Base-by-base conservation (phyloP, 2,888 invertebrate species). In the Galeopsomyia nigrocyanea region DNA sequence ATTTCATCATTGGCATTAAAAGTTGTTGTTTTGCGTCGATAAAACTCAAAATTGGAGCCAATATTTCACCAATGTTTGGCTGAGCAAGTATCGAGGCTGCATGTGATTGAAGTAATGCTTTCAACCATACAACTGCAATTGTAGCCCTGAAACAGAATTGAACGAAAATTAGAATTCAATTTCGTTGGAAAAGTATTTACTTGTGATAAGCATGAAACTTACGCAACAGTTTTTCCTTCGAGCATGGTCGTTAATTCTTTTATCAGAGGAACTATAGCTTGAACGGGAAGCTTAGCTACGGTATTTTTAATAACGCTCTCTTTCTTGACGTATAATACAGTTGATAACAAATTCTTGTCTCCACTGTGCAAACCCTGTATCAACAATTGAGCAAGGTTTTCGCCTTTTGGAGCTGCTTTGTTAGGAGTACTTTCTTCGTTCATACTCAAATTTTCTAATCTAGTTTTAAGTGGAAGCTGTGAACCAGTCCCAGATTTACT, bases 291-390 rank as follows among this genome's bases (percentile, higher is more conserved):
- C 66, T 91, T 90, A 68, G 90, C 88, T 19, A 96, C 88, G 0
- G 97, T 96, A 75, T 92, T 91, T 55, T 88, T 87, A 7, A 97
- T 93, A 0, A 94, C 88, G 0, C 86, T 88, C 21, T 90, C 89
- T 68, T 95, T 92, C 62, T 90, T 89, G 62, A 89, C 90, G 56
- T 89, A 89, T 0, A 97, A 87, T 1, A 96, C 96, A 67, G 90
- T 91, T 76, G 90, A 88, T 46, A 97, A 87, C 79, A 97, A 90
- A 56, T 87, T 88, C 75, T 89, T 90, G 83, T 98, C 96, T 80
- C 93, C 93, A 81, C 96, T 97, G 80, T 95, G 95, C 47, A 98
- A 87, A 0, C 95, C 96, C 85, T 94, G 97, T 68, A 95, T 89
- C 10, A 97, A 87, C 10, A 97, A 88, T 76, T 94, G 93, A 1